Evolutionary conservation across 30 jellyfish, hydroid and myxozoan species (phyloP), one percentile per base, ranked within the genome.

Genomic region (Euphysa ruthae): DNA sequence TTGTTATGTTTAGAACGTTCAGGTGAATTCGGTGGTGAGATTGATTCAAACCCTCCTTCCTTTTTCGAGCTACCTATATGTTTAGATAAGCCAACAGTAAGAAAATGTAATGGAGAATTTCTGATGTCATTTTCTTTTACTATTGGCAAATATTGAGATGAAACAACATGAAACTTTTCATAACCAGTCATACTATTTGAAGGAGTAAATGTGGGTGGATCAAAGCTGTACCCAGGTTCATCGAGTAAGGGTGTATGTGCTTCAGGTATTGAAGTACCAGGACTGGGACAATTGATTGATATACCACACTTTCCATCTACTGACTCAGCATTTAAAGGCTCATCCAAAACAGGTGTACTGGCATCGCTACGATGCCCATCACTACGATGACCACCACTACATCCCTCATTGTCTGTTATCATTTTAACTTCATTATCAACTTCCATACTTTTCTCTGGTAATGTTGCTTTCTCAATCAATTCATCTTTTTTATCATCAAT

Each of bases 11-110:
- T 80, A 69, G 14, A 65, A 50, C 0, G 93, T 46, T 22, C 69
- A 26, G 96, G 96, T 20, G 96, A 85, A 23, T 79, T 83, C 10
- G 96, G 94, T 18, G 96, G 94, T 23, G 96, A 66, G n/a, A 85
- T 72, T 4, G 95, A 82, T 68, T 68, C 80, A 35, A 68, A 68
- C 8, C 51, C 77, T 7, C 54, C 80, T 4, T 22, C 55, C 28
- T 38, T 29, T 0, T 31, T 32, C 22, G 42, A 43, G 4, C 29
- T 13, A 8, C 4, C 46, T 6, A 23, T 8, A 32, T 33, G 32
- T 16, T 38, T 63, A 16, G 28, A 32, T 5, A 16, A 13, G 12
- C 23, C 77, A 28, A 63, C 24, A 18, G 22, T 34, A 5, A 46
- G 2, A 10, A 2, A 46, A 2, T 2, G 10, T 10, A 10, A 46